Percentiles rank a stretch among this genome's conserved stretches.
Evolutionary conservation across 2,888 invertebrate species (phyloP).

Genomic region (Dorcus hopei): DNA sequence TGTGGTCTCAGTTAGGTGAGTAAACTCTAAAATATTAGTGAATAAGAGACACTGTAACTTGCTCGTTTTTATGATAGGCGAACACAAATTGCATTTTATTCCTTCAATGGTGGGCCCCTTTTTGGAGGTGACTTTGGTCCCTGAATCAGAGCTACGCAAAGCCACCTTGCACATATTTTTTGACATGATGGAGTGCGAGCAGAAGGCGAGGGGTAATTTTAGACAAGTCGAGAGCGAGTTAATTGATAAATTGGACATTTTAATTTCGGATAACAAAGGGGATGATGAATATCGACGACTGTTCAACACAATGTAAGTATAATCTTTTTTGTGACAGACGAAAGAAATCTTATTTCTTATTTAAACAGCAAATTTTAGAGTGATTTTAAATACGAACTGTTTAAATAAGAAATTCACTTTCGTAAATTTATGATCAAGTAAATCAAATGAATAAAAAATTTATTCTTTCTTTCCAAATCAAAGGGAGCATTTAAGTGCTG

Average conservation of each 20-base stretch:
- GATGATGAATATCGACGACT: slow-evolving; percentile 89
- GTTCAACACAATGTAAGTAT: slow-evolving; percentile 93
- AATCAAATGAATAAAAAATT: slow-evolving; percentile 2
- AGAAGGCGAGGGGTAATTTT: slow-evolving; percentile 78
- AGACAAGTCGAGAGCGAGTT: slow-evolving; percentile 89
- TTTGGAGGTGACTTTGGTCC: slow-evolving; percentile 88
- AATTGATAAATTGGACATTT: slow-evolving; percentile 88
- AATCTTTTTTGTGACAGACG: not conserved
- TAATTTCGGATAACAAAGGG: slow-evolving; percentile 91
- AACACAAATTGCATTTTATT: slow-evolving; percentile 84
- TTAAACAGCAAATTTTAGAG: not conserved
- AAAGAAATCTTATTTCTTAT: not conserved
- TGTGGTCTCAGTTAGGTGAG: slow-evolving; percentile 83
- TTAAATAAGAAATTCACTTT: not conserved
- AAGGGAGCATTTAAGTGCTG: slow-evolving; percentile 89
- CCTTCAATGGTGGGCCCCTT: slow-evolving; percentile 93
- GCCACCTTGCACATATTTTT: slow-evolving; percentile 91
- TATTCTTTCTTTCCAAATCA: slow-evolving; percentile 15
- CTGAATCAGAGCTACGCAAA: slow-evolving; percentile 78
- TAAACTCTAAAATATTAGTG: not conserved
- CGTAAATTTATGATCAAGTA: not conserved
- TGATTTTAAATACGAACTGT: not conserved
- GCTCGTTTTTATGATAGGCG: slow-evolving; percentile 52
- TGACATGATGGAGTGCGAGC: slow-evolving; percentile 94
- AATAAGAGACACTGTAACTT: not conserved